Evolutionary conservation across 2,113 vertebrate species (phyloP), one percentile per base, ranked within the genome.

Genomic region (Chaetodon auriga): DNA sequence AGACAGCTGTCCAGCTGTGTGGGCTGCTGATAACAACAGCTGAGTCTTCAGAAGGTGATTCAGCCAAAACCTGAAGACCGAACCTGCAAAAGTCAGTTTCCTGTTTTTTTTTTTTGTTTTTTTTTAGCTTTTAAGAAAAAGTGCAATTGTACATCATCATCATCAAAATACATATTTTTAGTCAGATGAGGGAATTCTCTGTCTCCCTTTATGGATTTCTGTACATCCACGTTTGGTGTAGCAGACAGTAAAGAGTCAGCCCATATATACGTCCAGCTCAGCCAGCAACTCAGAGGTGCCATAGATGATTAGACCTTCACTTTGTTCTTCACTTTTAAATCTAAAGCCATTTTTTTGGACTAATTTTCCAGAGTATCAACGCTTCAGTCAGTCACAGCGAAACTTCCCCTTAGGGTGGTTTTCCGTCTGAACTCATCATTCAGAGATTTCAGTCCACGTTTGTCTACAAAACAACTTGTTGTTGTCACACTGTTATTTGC

Each of bases 101-200:
- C 11, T 6, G 7, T 21, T 2, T 6, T 46, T 38, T 54, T 25
- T 65, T 76, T 48, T 6, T 8, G 16, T 2, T 6, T 46, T 38
- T 54, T 25, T 65, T 76, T 48, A 36, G 68, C 35, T 55, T 82
- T 45, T 58, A 63, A 38, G 38, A 55, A 23, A 85, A 93, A 91
- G 86, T 92, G 92, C 90, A 91, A 86, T 90, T 90, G 68, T 90
- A 70, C 49, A 83, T 66, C 53, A 69, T 70, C 75, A 68, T 70
- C 75, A 68, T 78, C 21, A 60, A 53, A 66, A 53, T 19, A 13
- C 38, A 25, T 49, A 46, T 68, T 43, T 69, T 71, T 36, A 8
- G 35, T 54, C n/a, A 36, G 49, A 16, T 35, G 58, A 73, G 64
- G 63, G 25, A 75, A 60, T 35, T 58, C 8, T 77, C 23, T 36